Percentiles rank a stretch among this genome's conserved stretches.
phyloP scores from a whole-genome alignment of 2,113 vertebrate species.

The Rana temporaria region DNA sequence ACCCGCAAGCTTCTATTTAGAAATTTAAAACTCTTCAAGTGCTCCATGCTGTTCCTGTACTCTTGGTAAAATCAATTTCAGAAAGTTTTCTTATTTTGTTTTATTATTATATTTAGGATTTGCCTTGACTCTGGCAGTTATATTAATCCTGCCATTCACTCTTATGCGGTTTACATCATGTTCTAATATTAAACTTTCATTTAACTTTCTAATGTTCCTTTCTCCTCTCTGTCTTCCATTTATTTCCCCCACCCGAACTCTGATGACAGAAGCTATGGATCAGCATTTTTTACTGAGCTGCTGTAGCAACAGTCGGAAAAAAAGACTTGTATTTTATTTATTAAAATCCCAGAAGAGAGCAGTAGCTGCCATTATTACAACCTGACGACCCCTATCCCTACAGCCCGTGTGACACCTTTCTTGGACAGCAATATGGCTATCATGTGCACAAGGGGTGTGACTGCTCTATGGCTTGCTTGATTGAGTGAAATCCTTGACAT shows the following conservation, averaged over 20 bases:
- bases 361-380: too few species aligned
- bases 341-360: too few species aligned
- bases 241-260: neutral
- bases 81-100: neutral
- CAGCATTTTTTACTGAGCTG: neutral
- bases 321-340: too few species aligned
- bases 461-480: too few species aligned
- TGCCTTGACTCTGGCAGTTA: neutral
- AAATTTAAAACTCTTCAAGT: too few species aligned
- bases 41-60: neutral
- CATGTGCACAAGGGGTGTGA: too few species aligned
- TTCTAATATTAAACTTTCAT: constrained; percentile 21
- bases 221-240: neutral
- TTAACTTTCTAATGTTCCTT: neutral
- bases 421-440: too few species aligned
- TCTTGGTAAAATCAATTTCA: neutral
- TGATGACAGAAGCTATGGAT: neutral
- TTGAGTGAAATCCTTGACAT: too few species aligned
- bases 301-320: neutral
- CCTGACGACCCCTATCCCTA: too few species aligned
- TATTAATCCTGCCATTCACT: constrained; percentile 20
- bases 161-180: constrained; percentile 5
- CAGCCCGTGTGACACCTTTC: too few species aligned
- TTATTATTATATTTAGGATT: neutral
- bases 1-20: too few species aligned